Evolutionary conservation across 1,140 invertebrate genomes (phyloP), one percentile per base, ranked within the genome.

Genomic region (Aradophagus sp.): DNA sequence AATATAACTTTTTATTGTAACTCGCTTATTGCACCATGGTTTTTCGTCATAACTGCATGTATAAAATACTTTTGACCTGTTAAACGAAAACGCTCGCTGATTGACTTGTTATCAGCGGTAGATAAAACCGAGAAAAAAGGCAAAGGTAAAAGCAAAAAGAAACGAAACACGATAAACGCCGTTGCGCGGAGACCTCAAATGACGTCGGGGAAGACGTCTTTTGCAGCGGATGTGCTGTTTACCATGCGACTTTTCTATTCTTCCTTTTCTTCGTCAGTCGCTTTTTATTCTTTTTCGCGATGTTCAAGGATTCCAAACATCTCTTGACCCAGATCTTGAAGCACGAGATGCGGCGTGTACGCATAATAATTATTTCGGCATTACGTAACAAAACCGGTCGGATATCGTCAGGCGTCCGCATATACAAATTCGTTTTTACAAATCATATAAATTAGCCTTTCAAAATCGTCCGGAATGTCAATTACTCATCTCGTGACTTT

Each of bases 321-420:
- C 78, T 77, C 81, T 83, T 83, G 81, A 82, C 80, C 83, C 78
- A 84, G 79, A 86, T 84, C 83, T 83, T 84, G 74, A 52, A 34
- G 34, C 26, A 17, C 35, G 41, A 59, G 53, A 68, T 68, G 45
- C 20, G 19, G 14, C 50, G 39, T 45, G 59, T 19, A 52, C 67
- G 67, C 47, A 48, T 38, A 62, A 62, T 52, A 62, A 73, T 73
- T 73, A 47, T 58, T 67, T 62, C 62, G 56, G 13, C 32, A 27
- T 73, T 73, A 67, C 34, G 20, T 47, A 73, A 73, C 14, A n/a
- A 1, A 52, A 62, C 56, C 48, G 56, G 50, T 62, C 34, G 26
- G 13, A 31, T 42, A 35, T 50, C 36, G 23, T 35, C 32, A 35
- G 26, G 45, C 48, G 47, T 66, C 35, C 26, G 35, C 16, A 13